Conservation (phyloP, 2,113 vertebrate species). For the Prochilodus magdalenae region DNA sequence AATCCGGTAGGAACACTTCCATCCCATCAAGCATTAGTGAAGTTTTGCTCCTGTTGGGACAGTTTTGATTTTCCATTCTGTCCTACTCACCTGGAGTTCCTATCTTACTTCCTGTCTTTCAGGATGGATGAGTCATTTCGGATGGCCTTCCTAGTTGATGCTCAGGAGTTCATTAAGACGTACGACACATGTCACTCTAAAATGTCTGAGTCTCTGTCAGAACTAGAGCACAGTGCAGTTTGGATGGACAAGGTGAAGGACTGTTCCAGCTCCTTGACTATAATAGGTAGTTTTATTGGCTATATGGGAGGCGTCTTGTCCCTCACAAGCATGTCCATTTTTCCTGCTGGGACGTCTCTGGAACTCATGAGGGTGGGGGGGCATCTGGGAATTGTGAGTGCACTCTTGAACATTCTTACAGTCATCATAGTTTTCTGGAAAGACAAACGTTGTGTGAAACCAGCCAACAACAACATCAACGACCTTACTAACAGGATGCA, state of each 20-base stretch:
- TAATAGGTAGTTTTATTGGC: conserved; percentile 23
- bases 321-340: conserved; percentile 51
- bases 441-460: conserved; percentile 31
- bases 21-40: too few species aligned
- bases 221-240: conserved; percentile 38
- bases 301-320: conserved; percentile 40
- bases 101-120: too few species aligned
- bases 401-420: conserved; percentile 40
- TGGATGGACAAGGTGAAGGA: too few species aligned
- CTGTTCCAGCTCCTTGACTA: too few species aligned
- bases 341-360: conserved; percentile 52
- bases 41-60: too few species aligned
- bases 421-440: conserved; percentile 36
- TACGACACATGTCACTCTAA: not conserved
- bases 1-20: not conserved
- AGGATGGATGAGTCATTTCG: too few species aligned
- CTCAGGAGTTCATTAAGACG: too few species aligned
- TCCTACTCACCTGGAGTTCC: not conserved
- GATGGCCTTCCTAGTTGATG: too few species aligned
- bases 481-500: too few species aligned
- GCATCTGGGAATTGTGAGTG: conserved; percentile 48
- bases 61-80: too few species aligned
- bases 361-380: conserved; percentile 44
- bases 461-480: not conserved
- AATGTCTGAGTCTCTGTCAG: conserved; percentile 50